These are phyloP conservation scores for Limnephilus marmoratus DNA, from an alignment of 2,888 invertebrate genomes.

Conservation along the genomic window DNA sequence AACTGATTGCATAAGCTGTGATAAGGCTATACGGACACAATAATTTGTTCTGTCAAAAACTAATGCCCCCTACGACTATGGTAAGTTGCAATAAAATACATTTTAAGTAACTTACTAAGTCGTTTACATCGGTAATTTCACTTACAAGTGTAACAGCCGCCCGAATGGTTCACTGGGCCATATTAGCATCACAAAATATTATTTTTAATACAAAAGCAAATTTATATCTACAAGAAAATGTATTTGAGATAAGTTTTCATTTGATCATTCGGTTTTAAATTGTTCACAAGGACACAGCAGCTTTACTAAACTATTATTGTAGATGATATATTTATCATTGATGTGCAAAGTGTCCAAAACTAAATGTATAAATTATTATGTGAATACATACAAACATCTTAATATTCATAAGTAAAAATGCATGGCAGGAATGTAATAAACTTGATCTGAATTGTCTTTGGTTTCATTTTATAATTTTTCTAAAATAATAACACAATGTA, in stretches of 20 bases:
- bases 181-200: neutral
- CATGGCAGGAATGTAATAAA: slow-evolving; percentile 40
- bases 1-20: too few species aligned
- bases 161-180: neutral
- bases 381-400: slow-evolving; percentile 11
- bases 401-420: slow-evolving; percentile 33
- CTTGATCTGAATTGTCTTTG: slow-evolving; percentile 37
- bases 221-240: neutral
- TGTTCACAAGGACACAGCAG: neutral
- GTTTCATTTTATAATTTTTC: slow-evolving; percentile 41
- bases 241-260: neutral
- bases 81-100: too few species aligned
- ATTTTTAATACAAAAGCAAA: neutral
- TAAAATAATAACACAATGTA: slow-evolving; percentile 24
- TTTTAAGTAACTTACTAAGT: too few species aligned
- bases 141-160: too few species aligned
- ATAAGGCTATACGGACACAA: too few species aligned
- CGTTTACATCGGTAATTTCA: too few species aligned
- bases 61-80: too few species aligned
- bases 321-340: neutral
- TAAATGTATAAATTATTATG: neutral
- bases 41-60: too few species aligned
- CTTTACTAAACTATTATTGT: neutral
- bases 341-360: neutral
- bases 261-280: neutral